Base-by-base conservation (phyloP, 2,797 vertebrate genomes). In the Rhinichthys osculus region DNA sequence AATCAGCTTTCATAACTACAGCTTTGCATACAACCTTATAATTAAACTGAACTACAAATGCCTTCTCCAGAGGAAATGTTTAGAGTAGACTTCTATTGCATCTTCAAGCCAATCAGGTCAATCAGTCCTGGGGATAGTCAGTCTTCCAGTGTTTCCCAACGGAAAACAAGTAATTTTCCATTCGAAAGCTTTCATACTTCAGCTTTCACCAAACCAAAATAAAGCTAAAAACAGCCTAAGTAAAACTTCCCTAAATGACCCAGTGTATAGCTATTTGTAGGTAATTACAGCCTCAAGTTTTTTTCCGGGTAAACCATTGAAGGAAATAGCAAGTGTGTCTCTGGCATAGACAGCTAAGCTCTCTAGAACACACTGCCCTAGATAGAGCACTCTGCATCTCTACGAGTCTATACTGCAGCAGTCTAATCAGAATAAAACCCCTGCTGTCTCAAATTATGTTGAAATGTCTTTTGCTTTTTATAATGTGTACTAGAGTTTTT, bases 281-380 rank as follows among this genome's bases (percentile, higher is more conserved):
- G 79, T 93, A 94, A 94, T 94, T 92, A 92, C 87, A 94, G 72
- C 81, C 88, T 89, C 88, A 89, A 84, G 88, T 89, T 90, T 89
- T 91, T 90, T 83, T 89, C 84, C 87, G 88, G 88, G 89, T 90
- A 90, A 93, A 90, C 91, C 86, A 87, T 92, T 89, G 87, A 91
- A 93, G 88, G 81, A 91, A 93, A 92, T 79, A 57, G 81, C 81
- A 90, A 72, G 84, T 86, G 83, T 89, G 85, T 90, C 78, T 89
- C 69, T 81, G 80, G 82, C 88, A 82, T 78, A 47, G 44, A 69
- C 35, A 83, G 30, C 80, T 54, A 47, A 79, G 86, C 66, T 85
- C 70, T 84, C 70, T 81, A 88, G 90, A 85, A 89, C 88, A 88
- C 67, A 17, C 88, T 92, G 88, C 87, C 90, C 89, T 89, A 70